Percentiles rank a stretch among this genome's conserved stretches.
Conservation (phyloP, 2,888 invertebrate genomes). For the Dyspetes luteomarginatus region DNA sequence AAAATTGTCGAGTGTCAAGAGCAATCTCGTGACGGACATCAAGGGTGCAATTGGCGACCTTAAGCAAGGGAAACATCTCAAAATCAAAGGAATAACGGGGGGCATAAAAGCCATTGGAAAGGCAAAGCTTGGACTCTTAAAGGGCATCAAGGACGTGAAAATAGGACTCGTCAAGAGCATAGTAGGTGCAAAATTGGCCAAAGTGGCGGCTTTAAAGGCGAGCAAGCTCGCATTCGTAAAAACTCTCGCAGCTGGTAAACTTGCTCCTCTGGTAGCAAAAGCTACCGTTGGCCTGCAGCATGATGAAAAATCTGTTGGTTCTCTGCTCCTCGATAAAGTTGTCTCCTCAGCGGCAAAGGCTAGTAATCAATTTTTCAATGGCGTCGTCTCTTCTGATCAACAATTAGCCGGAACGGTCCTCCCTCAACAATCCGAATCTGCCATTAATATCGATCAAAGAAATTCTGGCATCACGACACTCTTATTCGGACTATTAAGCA, state of each 20-base stretch:
- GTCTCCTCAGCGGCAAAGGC: too few relatives aligned
- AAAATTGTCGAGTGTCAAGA: neutral
- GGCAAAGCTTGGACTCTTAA: neutral
- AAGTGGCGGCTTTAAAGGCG: conserved; percentile 54
- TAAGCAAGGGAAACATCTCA: conserved; percentile 49
- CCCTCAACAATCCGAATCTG: too few relatives aligned
- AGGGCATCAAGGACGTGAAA: conserved; percentile 52
- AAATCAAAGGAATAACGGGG: conserved; percentile 38
- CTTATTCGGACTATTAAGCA: too few relatives aligned
- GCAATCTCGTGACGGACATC: conserved; percentile 33
- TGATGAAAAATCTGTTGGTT: too few relatives aligned
- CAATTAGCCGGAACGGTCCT: too few relatives aligned
- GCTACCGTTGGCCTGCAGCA: neutral
- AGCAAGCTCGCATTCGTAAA: conserved; percentile 46
- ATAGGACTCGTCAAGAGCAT: conserved; percentile 30
- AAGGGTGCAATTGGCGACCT: conserved; percentile 37
- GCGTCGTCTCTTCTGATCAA: too few relatives aligned
- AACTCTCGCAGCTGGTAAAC: conserved; percentile 38
- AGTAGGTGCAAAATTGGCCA: conserved; percentile 30
- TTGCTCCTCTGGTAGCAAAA: conserved; percentile 5
- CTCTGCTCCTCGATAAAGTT: too few relatives aligned
- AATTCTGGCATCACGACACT: too few relatives aligned
- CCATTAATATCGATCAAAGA: too few relatives aligned
- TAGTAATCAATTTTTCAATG: too few relatives aligned
- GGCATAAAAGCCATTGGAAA: conserved; percentile 34